These are phyloP conservation scores for Octodon degus DNA, from an alignment of 2,113 vertebrate genomes.

Conservation along the genomic window DNA sequence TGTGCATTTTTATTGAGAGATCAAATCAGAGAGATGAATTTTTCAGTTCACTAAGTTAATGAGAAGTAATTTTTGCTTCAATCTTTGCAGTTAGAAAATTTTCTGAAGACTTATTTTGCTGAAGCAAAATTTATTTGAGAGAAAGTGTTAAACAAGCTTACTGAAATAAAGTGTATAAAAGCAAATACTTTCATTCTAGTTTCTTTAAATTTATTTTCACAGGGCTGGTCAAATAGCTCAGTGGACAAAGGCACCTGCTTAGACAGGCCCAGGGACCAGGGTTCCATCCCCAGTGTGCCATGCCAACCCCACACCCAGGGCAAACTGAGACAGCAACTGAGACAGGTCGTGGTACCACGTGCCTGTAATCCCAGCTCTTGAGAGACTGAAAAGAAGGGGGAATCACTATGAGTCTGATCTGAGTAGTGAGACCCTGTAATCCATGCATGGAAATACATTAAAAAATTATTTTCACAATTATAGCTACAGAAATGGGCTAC, in stretches of 20 bases:
- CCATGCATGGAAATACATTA: too few relatives aligned
- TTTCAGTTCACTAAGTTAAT: constrained; percentile 18
- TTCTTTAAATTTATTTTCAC: not conserved
- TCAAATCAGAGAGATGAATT: not conserved
- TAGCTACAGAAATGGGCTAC: not conserved
- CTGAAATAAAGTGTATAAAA: not conserved
- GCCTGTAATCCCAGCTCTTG: too few relatives aligned
- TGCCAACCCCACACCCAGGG: too few relatives aligned
- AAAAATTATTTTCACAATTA: not conserved
- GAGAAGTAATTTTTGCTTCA: constrained; percentile 48
- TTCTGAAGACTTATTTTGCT: constrained; percentile 7
- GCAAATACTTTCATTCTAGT: not conserved
- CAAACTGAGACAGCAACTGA: too few relatives aligned
- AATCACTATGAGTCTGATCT: too few relatives aligned
- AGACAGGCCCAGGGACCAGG: too few relatives aligned
- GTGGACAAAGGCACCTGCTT: too few relatives aligned
- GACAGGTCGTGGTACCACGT: too few relatives aligned
- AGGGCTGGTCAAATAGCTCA: not conserved
- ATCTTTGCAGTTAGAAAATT: not conserved
- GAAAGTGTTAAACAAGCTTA: not conserved
- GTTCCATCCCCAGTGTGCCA: too few relatives aligned
- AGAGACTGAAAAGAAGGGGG: too few relatives aligned
- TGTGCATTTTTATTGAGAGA: constrained; percentile 8
- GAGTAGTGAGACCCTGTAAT: too few relatives aligned
- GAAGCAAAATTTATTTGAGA: not conserved